phyloP scores from a whole-genome alignment of 2,888 invertebrate genomes.

The Byasa hedistus region DNA sequence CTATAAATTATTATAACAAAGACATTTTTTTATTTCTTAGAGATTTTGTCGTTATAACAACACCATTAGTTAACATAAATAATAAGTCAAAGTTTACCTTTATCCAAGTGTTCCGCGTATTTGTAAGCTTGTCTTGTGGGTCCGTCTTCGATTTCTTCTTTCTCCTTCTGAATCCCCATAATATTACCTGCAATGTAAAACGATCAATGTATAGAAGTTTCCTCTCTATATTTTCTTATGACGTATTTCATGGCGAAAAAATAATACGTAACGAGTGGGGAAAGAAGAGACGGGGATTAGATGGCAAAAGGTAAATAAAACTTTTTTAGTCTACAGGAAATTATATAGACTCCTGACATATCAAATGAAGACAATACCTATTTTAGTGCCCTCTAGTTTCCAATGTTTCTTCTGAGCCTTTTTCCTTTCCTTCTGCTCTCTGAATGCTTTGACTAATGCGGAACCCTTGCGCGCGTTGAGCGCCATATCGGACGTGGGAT shows the following conservation, averaged over 20 bases:
- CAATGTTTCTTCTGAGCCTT: conserved; percentile 99
- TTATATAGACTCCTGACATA: no score
- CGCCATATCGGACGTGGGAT: conserved; percentile 99
- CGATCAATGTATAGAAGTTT: no score
- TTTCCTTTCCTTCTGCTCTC: conserved; percentile 97
- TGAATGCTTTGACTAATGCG: conserved; percentile 90
- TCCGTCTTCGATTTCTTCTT: conserved; percentile 87
- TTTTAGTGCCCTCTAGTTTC: conserved; percentile 97
- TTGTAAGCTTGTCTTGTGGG: conserved; percentile 97
- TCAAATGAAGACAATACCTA: conserved; percentile 76
- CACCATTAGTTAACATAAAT: background rate
- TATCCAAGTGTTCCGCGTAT: conserved; percentile 96
- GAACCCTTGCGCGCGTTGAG: conserved; percentile 96
- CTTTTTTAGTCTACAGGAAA: no score
- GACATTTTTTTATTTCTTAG: no score
- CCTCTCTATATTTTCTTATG: no score
- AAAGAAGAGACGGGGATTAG: no score
- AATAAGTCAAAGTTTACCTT: conserved; percentile 59
- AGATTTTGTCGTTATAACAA: no score
- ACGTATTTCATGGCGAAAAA: no score
- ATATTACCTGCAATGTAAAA: conserved; percentile 84
- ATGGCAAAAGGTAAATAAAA: no score
- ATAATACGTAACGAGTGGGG: no score
- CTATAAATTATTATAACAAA: conserved; percentile 63
- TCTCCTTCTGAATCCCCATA: conserved; percentile 95